A percentile compares a stretch with the other conserved stretches of the same genome.
Conservation (phyloP, 1,140 invertebrate species). For the Archegozetes longisetosus region DNA sequence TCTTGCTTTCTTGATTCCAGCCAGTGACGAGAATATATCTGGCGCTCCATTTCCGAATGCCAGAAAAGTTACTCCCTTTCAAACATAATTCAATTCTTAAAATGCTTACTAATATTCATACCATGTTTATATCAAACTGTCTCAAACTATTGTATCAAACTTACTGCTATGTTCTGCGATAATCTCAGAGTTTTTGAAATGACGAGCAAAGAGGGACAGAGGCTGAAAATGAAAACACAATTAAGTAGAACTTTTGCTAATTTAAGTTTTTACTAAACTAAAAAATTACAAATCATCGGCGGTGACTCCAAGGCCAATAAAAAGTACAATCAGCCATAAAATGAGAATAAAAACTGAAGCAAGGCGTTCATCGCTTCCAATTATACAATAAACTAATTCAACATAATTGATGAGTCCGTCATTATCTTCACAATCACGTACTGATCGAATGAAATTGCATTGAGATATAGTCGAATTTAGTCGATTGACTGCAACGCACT, state of each 20-base stretch:
- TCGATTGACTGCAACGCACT: too few relatives aligned
- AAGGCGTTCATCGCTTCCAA: slow-evolving; percentile 22
- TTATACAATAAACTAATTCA: slow-evolving; percentile 29
- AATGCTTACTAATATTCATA: too few relatives aligned
- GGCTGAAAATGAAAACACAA: slow-evolving; percentile 24
- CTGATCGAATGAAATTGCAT: slow-evolving; percentile 29
- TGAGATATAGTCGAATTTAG: too few relatives aligned
- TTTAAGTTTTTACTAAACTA: too few relatives aligned
- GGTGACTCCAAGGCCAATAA: slow-evolving; percentile 41
- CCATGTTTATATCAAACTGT: slow-evolving; percentile 7
- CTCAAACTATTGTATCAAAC: too few relatives aligned
- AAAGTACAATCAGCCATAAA: slow-evolving; percentile 45
- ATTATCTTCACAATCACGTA: slow-evolving; percentile 28
- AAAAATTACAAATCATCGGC: slow-evolving; percentile 48
- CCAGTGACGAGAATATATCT: slow-evolving; percentile 51
- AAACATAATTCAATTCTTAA: too few relatives aligned
- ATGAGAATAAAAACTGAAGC: slow-evolving; percentile 26
- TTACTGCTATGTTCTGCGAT: slow-evolving; percentile 50
- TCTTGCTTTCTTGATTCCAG: slow-evolving; percentile 32
- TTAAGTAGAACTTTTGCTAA: too few relatives aligned
- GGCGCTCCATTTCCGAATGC: slow-evolving; percentile 62
- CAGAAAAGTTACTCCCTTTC: slow-evolving; percentile 51
- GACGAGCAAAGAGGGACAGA: slow-evolving; percentile 48
- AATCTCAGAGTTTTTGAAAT: slow-evolving; percentile 46
- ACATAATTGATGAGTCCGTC: slow-evolving; percentile 32